These are phyloP conservation scores for Thereva unica DNA, from an alignment of 2,888 invertebrate genomes.

Conservation along the genomic window DNA sequence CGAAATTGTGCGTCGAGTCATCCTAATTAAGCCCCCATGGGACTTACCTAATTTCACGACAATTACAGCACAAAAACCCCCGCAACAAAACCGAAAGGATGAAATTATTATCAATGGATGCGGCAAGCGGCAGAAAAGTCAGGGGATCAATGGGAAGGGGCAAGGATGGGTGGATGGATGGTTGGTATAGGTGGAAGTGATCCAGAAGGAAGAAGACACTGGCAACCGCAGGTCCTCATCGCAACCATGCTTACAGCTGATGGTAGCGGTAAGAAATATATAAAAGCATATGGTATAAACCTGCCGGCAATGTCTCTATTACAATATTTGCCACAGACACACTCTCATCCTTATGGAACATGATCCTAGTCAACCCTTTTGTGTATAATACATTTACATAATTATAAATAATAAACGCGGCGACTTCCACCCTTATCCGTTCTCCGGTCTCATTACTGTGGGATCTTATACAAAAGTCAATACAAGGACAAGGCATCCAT, in stretches of 20 bases:
- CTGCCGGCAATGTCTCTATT: slow-evolving; percentile 19
- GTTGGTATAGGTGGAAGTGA: slow-evolving; percentile 7
- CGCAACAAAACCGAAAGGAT: slow-evolving; percentile 20
- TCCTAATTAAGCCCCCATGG: slow-evolving; percentile 35
- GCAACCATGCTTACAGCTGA: slow-evolving; percentile 8
- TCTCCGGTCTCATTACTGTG: slow-evolving; percentile 21
- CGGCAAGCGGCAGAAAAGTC: too few species aligned
- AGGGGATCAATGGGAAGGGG: slow-evolving; percentile 19
- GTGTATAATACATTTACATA: slow-evolving; percentile 30
- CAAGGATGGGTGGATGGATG: neutral
- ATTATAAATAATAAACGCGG: slow-evolving; percentile 34
- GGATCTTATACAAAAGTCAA: slow-evolving; percentile 9
- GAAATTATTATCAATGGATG: slow-evolving; percentile 10
- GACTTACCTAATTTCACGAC: slow-evolving; percentile 34
- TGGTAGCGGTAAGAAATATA: slow-evolving; percentile 16
- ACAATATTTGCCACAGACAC: neutral
- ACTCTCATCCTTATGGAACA: neutral
- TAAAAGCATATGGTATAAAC: slow-evolving; percentile 18
- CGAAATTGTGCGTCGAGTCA: slow-evolving; percentile 31
- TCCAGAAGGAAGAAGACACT: slow-evolving; percentile 13
- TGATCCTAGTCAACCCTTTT: slow-evolving; percentile 27
- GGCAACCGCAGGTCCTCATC: slow-evolving; percentile 22
- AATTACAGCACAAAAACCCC: slow-evolving; percentile 33
- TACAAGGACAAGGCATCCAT: slow-evolving; percentile 17
- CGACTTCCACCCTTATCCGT: slow-evolving; percentile 23